phyloP scores from a whole-genome alignment of 2,888 invertebrate species.

The Erannis defoliaria region DNA sequence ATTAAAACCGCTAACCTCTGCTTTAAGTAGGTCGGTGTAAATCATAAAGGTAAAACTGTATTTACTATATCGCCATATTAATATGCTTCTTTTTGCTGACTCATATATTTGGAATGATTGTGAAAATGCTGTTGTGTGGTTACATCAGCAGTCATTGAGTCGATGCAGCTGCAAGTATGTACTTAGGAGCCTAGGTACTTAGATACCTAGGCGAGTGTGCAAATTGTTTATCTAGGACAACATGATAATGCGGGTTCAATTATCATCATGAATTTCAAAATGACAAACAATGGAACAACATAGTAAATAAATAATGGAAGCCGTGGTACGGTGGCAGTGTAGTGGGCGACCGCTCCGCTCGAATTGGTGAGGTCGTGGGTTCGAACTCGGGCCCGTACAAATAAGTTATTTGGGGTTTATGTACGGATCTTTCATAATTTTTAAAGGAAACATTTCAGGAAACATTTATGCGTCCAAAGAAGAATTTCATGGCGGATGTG shows the following conservation, averaged over 20 bases:
- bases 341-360: too few relatives aligned
- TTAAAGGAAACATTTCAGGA: too few relatives aligned
- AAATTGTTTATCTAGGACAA: slow-evolving; percentile 7
- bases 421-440: too few relatives aligned
- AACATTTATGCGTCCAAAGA: too few relatives aligned
- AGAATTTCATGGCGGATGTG: too few relatives aligned
- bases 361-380: too few relatives aligned
- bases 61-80: slow-evolving; percentile 2
- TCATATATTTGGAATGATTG: slow-evolving; percentile 3
- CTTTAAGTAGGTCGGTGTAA: slow-evolving; percentile 12
- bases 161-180: slow-evolving; percentile 8
- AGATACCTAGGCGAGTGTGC: neutral
- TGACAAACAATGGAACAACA: neutral
- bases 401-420: too few relatives aligned
- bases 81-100: slow-evolving; percentile 13
- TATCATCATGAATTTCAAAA: neutral
- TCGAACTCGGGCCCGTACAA: too few relatives aligned
- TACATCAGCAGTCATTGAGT: slow-evolving; percentile 3
- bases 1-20: slow-evolving; percentile 24
- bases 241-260: neutral
- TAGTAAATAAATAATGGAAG: neutral
- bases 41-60: slow-evolving; percentile 25
- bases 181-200: too few relatives aligned
- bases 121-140: slow-evolving; percentile 7
- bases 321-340: too few relatives aligned